Conservation (phyloP, 2,113 vertebrate species). For the Odocoileus virginianus region DNA sequence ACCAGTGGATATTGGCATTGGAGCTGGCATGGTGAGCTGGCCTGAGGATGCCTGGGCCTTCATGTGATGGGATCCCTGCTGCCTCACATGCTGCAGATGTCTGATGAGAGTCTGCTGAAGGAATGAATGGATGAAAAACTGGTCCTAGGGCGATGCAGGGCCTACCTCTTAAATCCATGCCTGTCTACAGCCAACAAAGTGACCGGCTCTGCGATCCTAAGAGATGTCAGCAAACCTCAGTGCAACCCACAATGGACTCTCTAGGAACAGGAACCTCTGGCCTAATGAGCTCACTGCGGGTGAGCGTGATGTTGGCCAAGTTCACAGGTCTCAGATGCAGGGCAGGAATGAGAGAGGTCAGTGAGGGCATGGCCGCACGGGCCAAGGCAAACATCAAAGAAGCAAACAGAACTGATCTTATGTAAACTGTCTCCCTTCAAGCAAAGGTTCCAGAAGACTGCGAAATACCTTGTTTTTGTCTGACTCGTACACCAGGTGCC, state of each 20-base stretch:
- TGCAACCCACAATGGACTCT: neutral
- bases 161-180: neutral
- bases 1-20: neutral
- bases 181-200: neutral
- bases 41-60: neutral
- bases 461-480: slow-evolving; percentile 91
- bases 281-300: neutral
- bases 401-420: neutral
- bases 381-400: neutral
- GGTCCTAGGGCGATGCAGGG: neutral
- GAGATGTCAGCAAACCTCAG: neutral
- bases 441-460: neutral
- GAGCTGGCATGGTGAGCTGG: neutral
- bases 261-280: neutral
- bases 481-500: slow-evolving; percentile 95
- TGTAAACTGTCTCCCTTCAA: neutral
- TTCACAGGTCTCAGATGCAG: neutral
- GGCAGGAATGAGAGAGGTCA: neutral
- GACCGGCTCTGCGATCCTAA: neutral
- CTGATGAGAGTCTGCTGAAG: neutral
- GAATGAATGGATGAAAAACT: neutral
- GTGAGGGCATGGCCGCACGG: neutral
- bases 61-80: neutral
- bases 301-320: neutral
- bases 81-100: neutral